Evolutionary conservation across 2,888 invertebrate genomes (phyloP), one percentile per base, ranked within the genome.

Genomic region (Plebejus anna): DNA sequence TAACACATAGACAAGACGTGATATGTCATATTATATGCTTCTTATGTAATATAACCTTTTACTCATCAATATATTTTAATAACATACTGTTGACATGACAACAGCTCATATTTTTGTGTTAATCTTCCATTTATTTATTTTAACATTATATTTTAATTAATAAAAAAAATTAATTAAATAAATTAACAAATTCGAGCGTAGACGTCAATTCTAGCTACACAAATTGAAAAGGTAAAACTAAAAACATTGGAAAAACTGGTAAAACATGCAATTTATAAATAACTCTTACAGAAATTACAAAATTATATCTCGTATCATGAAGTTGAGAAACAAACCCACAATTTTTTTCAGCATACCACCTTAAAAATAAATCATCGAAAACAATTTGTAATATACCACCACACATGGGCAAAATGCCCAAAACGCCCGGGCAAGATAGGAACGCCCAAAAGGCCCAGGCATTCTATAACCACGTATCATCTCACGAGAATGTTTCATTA

Each of bases 181-280:
- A 22, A 22, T 22, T 75, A 51, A 11, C 22, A 38, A 16, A 76
- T 76, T 55, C 42, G 28, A 70, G 13, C 6, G 38, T 38, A 47
- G 77, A 70, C 75, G 80, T 75, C 78, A 78, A 78, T 80, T 79
- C 79, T 78, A 32, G 78, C 80, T 78, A 78, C 78, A 73, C 22
- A 42, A 38, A 42, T 5, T 7, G 11, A 28, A 22, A 22, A 9
- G 9, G 28, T 11, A 47, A 22, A 22, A 78, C 75, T 16, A 36
- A 36, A 57, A 59, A 72, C 28, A 71, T 42, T 3, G 47, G 11
- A 47, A 72, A 11, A 7, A 32, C 13, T 55, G 28, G 16, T 42
- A 71, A 42, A 71, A 16, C 55, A 55, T 55, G 55, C 13, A 70
- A 28, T 36, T 70, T 32, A 32, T 28, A 11, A 28, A 11, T 13